phyloP scores from a whole-genome alignment of 2,797 vertebrate genomes.

The Hyperoplus lanceolatus region DNA sequence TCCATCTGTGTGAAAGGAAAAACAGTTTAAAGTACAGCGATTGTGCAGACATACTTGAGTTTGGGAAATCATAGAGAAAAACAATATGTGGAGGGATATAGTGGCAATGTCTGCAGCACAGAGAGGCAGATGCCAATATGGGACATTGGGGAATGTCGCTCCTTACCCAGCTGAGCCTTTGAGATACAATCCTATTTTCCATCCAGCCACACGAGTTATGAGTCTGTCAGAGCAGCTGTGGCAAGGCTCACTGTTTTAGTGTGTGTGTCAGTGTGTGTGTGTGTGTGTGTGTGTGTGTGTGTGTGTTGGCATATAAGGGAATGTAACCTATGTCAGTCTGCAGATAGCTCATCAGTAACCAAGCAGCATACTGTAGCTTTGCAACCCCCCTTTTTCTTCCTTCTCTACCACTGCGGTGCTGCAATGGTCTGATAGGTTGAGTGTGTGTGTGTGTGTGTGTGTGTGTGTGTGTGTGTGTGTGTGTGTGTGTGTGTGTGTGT shows the following conservation, averaged over 20 bases:
- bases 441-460: constrained; percentile 34
- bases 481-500: constrained; percentile 42
- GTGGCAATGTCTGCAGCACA: constrained; percentile 20
- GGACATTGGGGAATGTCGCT: constrained; percentile 49
- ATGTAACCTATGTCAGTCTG: constrained; percentile 68
- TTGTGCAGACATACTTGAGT: background rate
- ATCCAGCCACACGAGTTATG: constrained; percentile 63
- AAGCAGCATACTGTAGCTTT: constrained; percentile 56
- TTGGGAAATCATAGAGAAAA: background rate
- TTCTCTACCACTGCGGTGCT: constrained; percentile 35
- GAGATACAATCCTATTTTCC: constrained; percentile 67
- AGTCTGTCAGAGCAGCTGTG: constrained; percentile 66
- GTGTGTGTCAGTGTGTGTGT: constrained; percentile 32
- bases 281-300: constrained; percentile 30
- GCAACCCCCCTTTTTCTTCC: constrained; percentile 23
- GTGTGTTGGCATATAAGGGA: constrained; percentile 39
- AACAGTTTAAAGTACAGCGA: background rate
- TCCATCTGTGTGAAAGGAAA: background rate
- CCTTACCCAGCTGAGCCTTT: constrained; percentile 68
- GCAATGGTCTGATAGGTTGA: constrained; percentile 56
- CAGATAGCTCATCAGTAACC: constrained; percentile 78
- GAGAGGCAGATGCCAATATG: constrained; percentile 39
- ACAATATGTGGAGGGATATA: constrained; percentile 13
- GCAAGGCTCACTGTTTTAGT: constrained; percentile 43
- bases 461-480: constrained; percentile 44